Evolutionary conservation across 2,888 invertebrate genomes (phyloP).

Genomic region (Chesias legatella): DNA sequence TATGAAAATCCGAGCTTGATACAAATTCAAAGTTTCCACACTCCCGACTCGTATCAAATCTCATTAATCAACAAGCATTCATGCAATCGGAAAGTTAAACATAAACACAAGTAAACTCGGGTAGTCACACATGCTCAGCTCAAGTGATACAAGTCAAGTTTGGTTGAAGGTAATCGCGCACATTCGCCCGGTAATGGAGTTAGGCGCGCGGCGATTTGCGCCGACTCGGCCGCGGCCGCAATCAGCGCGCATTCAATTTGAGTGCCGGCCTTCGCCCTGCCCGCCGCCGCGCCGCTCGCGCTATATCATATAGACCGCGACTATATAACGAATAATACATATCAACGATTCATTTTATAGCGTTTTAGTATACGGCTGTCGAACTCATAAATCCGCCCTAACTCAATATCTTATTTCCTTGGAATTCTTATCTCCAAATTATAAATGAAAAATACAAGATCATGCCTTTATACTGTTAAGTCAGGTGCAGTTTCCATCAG

Average conservation of each 20-base stretch:
- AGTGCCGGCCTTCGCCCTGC: constrained; percentile 21
- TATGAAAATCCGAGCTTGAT: too few species aligned
- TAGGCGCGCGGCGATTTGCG: constrained; percentile 29
- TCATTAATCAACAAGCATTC: constrained; percentile 16
- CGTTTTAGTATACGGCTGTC: too few species aligned
- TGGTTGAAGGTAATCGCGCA: constrained; percentile 34
- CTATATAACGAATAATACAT: too few species aligned
- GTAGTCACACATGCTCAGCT: constrained; percentile 7
- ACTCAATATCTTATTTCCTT: too few species aligned
- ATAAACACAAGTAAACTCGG: constrained; percentile 4
- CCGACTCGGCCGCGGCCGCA: constrained; percentile 34
- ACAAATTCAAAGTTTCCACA: constrained; percentile 2
- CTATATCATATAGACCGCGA: too few species aligned
- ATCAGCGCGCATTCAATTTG: constrained; percentile 49
- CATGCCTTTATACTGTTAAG: too few species aligned
- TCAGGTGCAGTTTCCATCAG: too few species aligned
- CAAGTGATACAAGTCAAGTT: constrained; percentile 12
- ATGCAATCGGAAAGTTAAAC: constrained; percentile 10
- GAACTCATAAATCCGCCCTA: too few species aligned
- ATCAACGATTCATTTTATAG: too few species aligned
- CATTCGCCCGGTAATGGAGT: constrained; percentile 38
- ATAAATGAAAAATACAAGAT: too few species aligned
- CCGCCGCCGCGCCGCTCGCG: background rate
- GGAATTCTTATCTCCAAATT: too few species aligned
- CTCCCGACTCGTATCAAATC: constrained; percentile 4